These are phyloP conservation scores for Drosophila acutilabella DNA, from an alignment of 2,888 invertebrate genomes.

Conservation along the genomic window DNA sequence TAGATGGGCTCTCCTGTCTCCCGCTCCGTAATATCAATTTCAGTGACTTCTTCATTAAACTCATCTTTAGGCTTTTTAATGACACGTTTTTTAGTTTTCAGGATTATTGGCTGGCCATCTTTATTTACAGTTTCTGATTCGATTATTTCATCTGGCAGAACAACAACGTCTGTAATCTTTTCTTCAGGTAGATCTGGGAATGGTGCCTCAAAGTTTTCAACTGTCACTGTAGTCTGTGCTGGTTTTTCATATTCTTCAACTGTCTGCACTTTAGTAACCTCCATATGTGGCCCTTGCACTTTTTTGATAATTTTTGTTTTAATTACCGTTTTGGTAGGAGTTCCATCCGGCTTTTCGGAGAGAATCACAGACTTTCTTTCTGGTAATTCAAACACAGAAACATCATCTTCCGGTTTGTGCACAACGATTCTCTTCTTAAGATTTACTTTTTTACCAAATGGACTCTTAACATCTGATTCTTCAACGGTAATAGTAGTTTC, in stretches of 20 bases:
- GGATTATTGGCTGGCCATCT: slow-evolving; percentile 76
- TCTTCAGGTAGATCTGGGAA: slow-evolving; percentile 79
- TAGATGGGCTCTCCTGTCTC: slow-evolving; percentile 84
- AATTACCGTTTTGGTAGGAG: slow-evolving; percentile 83
- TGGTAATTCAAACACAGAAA: slow-evolving; percentile 81
- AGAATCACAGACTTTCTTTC: slow-evolving; percentile 83
- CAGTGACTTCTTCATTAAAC: slow-evolving; percentile 85
- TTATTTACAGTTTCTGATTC: slow-evolving; percentile 76
- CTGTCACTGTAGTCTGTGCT: slow-evolving; percentile 37
- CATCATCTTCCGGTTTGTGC: slow-evolving; percentile 75
- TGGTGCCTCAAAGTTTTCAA: slow-evolving; percentile 78
- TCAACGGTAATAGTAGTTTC: slow-evolving; percentile 66
- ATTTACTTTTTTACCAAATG: slow-evolving; percentile 51
- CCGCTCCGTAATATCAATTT: slow-evolving; percentile 85
- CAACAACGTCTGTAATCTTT: slow-evolving; percentile 70
- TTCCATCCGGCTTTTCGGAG: slow-evolving; percentile 84
- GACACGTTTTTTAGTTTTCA: slow-evolving; percentile 84
- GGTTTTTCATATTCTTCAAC: slow-evolving; percentile 53
- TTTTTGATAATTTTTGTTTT: slow-evolving; percentile 86
- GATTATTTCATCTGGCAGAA: slow-evolving; percentile 79
- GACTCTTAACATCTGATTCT: slow-evolving; percentile 40
- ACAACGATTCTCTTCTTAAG: slow-evolving; percentile 74
- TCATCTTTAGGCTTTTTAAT: slow-evolving; percentile 85
- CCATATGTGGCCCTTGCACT: slow-evolving; percentile 83
- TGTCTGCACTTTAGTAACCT: slow-evolving; percentile 48